These are phyloP conservation scores for Poecilia gillii DNA, from an alignment of 2,797 vertebrate species.

Conservation along the genomic window DNA sequence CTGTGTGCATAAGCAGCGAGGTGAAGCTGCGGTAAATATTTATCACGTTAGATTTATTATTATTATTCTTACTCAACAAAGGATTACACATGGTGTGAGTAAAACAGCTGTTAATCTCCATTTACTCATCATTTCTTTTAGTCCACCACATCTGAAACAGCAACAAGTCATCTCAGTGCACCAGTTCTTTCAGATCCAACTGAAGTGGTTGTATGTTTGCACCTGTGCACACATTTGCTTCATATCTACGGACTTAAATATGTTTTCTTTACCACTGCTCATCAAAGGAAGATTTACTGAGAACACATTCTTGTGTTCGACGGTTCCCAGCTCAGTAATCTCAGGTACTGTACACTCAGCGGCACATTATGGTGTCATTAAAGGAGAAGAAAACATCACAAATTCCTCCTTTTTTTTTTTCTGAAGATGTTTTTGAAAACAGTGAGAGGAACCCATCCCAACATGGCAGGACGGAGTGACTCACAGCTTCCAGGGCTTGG, in stretches of 20 bases:
- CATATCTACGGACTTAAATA: constrained; percentile 20
- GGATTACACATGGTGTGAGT: not conserved
- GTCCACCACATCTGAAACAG: constrained; percentile 10
- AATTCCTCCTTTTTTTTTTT: constrained; percentile 10
- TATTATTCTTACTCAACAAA: not conserved
- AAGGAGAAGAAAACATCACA: constrained; percentile 12
- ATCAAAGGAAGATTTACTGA: constrained; percentile 35
- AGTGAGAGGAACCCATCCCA: not conserved
- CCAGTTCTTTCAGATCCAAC: constrained; percentile 5
- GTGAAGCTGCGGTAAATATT: not conserved
- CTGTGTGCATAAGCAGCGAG: not conserved
- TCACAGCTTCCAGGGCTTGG: not conserved
- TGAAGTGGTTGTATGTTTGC: constrained; percentile 25
- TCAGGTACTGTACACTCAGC: constrained; percentile 2
- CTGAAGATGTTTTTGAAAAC: not conserved
- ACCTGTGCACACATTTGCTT: constrained; percentile 48
- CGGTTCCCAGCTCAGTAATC: constrained; percentile 28
- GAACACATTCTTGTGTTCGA: constrained; percentile 36
- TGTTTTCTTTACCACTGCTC: constrained; percentile 42
- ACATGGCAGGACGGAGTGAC: not conserved
- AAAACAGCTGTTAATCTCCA: not conserved
- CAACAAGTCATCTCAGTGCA: constrained; percentile 3
- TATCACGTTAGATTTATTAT: not conserved
- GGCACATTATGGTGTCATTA: constrained; percentile 10
- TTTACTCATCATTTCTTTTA: constrained; percentile 15